Base-by-base conservation (phyloP, 2,888 invertebrate species). In the Morinoia aosen region DNA sequence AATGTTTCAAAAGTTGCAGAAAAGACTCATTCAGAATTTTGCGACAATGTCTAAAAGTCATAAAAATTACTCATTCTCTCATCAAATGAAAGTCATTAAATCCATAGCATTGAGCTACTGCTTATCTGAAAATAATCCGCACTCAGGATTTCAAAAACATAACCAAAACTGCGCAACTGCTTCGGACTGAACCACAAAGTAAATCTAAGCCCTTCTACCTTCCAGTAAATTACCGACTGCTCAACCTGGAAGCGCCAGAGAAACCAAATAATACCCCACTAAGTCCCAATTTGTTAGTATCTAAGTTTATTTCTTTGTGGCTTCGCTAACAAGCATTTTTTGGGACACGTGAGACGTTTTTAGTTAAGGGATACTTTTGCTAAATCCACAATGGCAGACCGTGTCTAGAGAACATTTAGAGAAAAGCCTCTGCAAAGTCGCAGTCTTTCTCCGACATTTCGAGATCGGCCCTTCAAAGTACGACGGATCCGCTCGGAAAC, bases 371-470 rank as follows among this genome's bases (percentile, higher is more conserved):
- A 76, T 76, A 76, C 33, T 33, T 76, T 76, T 33, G 25, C 12
- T 25, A 33, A 76, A 33, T 76, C 33, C 76, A 76, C 76, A 76
- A 76, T 76, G 25, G 76, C 76, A 33, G 33, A 76, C 19, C 19
- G 76, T 33, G 76, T 76, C 76, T 76, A 33, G 25, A 76, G 76
- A 76, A 76, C 76, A 76, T 76, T 76, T 76, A 76, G 76, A 33
- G 33, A 33, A 76, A 76, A 76, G 8, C 76, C 76, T 19, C 33
- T 33, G 76, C 76, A 33, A 76, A 76, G 76, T 76, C 76, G 76
- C 76, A 76, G 76, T 76, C 76, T 76, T 76, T 76, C 76, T 76
- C 76, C 25, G 76, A 76, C 76, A 76, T 76, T 76, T 76, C 76
- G 76, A 16, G 76, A 76, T 76, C 76, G 76, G 33, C 76, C 76